Percentiles rank a stretch among this genome's conserved stretches.
Evolutionary conservation across 1,140 invertebrate genomes (phyloP).

Genomic region (Araneus ventricosus): DNA sequence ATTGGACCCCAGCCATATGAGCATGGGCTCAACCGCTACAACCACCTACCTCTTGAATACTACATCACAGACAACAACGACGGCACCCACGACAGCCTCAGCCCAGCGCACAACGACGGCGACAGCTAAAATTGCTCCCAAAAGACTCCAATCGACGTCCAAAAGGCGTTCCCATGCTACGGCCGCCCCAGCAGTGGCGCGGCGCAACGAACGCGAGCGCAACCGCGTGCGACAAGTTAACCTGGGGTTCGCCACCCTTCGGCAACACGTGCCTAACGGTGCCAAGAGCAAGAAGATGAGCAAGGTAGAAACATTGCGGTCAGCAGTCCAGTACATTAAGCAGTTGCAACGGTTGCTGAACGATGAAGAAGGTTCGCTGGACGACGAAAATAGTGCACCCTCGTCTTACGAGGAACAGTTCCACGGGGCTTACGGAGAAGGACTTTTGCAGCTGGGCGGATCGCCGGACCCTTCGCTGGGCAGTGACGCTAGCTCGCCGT

Average conservation of each 20-base stretch:
- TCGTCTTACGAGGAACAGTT: slow-evolving; percentile 33
- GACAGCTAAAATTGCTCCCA: not conserved
- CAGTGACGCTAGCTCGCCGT: slow-evolving; percentile 87
- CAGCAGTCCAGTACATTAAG: slow-evolving; percentile 96
- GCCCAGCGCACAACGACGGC: not conserved
- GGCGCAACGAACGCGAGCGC: slow-evolving; percentile 94
- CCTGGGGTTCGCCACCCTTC: slow-evolving; percentile 90
- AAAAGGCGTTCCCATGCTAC: slow-evolving; percentile 77
- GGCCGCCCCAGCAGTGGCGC: slow-evolving; percentile 89
- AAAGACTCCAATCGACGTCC: slow-evolving; percentile 66
- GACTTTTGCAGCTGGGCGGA: slow-evolving; percentile 79
- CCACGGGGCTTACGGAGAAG: not conserved
- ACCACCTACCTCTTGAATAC: slow-evolving; percentile 41
- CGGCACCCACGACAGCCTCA: not conserved
- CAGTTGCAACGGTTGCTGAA: slow-evolving; percentile 89
- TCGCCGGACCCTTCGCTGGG: slow-evolving; percentile 86
- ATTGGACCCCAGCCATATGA: not conserved
- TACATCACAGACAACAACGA: slow-evolving; percentile 9
- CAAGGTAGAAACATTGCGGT: slow-evolving; percentile 95
- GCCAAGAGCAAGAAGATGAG: slow-evolving; percentile 92
- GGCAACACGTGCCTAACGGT: slow-evolving; percentile 90
- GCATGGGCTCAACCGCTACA: not conserved
- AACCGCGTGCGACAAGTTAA: slow-evolving; percentile 95
- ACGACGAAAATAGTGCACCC: slow-evolving; percentile 45
- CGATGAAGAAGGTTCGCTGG: slow-evolving; percentile 74